These are phyloP conservation scores for Drosophila antonietae DNA, from an alignment of 2,888 invertebrate species.

Conservation along the genomic window DNA sequence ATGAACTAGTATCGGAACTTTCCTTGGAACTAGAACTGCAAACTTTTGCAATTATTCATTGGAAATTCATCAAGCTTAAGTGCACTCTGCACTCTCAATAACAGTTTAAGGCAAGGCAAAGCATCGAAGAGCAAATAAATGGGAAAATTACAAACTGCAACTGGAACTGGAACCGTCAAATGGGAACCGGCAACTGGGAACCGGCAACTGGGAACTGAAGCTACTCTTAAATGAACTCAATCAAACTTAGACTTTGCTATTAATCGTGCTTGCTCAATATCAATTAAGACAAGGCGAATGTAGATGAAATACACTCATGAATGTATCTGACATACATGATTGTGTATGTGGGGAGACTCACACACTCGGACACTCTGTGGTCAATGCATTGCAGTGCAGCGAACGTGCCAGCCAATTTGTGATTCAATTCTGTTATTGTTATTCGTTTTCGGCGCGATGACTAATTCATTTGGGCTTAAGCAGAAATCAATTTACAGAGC, in stretches of 20 bases:
- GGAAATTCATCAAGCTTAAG: background rate
- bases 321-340: slow-evolving; percentile 6
- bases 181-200: slow-evolving; percentile 17
- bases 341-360: background rate
- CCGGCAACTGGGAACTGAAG: slow-evolving; percentile 15
- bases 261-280: slow-evolving; percentile 62
- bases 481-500: slow-evolving; percentile 62
- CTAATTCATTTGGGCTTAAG: slow-evolving; percentile 52
- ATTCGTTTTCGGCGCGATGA: slow-evolving; percentile 43
- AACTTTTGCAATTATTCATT: background rate
- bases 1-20: background rate
- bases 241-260: slow-evolving; percentile 51
- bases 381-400: slow-evolving; percentile 21
- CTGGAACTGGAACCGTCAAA: slow-evolving; percentile 15
- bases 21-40: background rate
- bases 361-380: background rate
- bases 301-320: slow-evolving; percentile 3
- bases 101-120: background rate
- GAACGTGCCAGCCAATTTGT: slow-evolving; percentile 30
- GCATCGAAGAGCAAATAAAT: background rate
- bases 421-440: slow-evolving; percentile 34
- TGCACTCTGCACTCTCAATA: background rate
- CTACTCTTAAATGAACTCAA: slow-evolving; percentile 40
- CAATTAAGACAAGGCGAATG: slow-evolving; percentile 60
- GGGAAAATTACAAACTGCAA: slow-evolving; percentile 11